A percentile compares a stretch with the other conserved stretches of the same genome.
phyloP scores from a whole-genome alignment of 2,797 vertebrate species.

The Anabas testudineus region DNA sequence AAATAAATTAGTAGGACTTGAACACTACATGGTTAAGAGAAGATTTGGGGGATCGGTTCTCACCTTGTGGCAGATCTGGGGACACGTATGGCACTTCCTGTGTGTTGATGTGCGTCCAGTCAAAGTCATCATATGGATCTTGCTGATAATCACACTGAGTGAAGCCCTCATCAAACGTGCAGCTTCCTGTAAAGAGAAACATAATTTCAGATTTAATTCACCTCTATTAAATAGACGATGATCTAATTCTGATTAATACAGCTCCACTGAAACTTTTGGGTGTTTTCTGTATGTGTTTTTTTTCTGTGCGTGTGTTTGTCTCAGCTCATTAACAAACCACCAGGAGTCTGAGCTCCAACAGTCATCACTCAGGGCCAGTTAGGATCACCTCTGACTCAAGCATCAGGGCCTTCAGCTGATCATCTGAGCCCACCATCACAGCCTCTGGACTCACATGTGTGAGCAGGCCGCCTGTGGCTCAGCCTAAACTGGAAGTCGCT shows the following conservation, averaged over 20 bases:
- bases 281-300: conserved; percentile 20
- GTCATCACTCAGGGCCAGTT: conserved; percentile 75
- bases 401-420: conserved; percentile 68
- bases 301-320: conserved; percentile 44
- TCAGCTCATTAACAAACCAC: conserved; percentile 71
- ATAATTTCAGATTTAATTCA: conserved; percentile 10
- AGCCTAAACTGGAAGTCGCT: conserved; percentile 54
- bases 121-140: conserved; percentile 96
- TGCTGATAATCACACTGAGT: conserved; percentile 96
- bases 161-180: conserved; percentile 93
- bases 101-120: conserved; percentile 96
- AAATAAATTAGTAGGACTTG: neutral
- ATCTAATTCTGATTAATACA: too few species aligned
- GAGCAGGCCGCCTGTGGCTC: conserved; percentile 60
- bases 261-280: conserved; percentile 15
- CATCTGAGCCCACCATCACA: conserved; percentile 73
- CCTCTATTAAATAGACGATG: too few species aligned
- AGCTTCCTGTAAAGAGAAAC: conserved; percentile 87
- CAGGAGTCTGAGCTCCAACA: conserved; percentile 62
- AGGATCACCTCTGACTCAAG: conserved; percentile 79
- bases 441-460: conserved; percentile 61
- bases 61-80: conserved; percentile 94
- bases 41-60: conserved; percentile 80
- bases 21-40: conserved; percentile 20
- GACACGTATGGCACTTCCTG: conserved; percentile 94